Percentiles rank a stretch among this genome's conserved stretches.
Conservation (phyloP, 1,140 invertebrate genomes). For the Phocides pigmalion region DNA sequence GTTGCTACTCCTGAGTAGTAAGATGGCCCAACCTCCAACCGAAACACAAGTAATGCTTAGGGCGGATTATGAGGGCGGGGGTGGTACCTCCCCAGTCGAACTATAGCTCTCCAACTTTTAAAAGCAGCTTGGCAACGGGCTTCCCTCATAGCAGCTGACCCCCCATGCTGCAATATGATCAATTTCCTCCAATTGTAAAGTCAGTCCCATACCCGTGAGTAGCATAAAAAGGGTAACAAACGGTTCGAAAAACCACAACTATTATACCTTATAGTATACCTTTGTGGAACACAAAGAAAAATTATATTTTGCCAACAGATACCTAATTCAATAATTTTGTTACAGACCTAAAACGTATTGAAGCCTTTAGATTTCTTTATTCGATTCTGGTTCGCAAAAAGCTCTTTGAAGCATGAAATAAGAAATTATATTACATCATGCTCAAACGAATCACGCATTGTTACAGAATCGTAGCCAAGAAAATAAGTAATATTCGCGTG, state of each 20-base stretch:
- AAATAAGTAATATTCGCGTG: background rate
- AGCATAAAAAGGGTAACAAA: too few relatives aligned
- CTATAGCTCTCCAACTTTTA: too few relatives aligned
- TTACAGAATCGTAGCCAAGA: background rate
- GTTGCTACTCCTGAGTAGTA: too few relatives aligned
- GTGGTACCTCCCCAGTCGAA: too few relatives aligned
- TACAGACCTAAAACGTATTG: constrained; percentile 7
- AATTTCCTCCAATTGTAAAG: too few relatives aligned
- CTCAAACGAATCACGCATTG: constrained; percentile 5
- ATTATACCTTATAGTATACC: background rate
- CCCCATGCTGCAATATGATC: too few relatives aligned
- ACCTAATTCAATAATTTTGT: constrained; percentile 13
- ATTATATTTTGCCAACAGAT: background rate
- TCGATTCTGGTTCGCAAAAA: constrained; percentile 3
- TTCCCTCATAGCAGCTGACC: too few relatives aligned
- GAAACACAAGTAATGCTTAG: too few relatives aligned
- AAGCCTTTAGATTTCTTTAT: constrained; percentile 5
- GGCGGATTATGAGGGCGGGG: too few relatives aligned
- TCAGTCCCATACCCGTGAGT: too few relatives aligned
- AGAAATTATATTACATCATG: constrained; percentile 15
- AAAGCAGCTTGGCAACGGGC: too few relatives aligned
- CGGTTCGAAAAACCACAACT: background rate
- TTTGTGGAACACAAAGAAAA: background rate
- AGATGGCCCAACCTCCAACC: too few relatives aligned
- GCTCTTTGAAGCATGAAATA: constrained; percentile 9